A percentile compares a stretch with the other conserved stretches of the same genome.
phyloP scores from a whole-genome alignment of 2,113 vertebrate species.

The Callopanchax toddi region DNA sequence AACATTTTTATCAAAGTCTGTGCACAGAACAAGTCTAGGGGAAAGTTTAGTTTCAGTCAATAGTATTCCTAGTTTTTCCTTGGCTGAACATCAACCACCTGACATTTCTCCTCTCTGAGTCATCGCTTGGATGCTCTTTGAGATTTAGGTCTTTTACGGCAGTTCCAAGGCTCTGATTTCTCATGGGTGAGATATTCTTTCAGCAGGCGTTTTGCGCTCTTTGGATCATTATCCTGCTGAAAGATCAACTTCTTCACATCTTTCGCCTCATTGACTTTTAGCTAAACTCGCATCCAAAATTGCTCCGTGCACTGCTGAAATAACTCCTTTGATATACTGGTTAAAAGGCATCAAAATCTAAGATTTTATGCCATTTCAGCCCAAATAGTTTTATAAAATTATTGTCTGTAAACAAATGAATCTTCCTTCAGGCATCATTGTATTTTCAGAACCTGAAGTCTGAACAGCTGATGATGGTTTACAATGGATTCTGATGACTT shows the following conservation, averaged over 20 bases:
- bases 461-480: conserved; percentile 17
- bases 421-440: too few species aligned
- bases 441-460: background rate
- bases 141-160: background rate
- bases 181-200: conserved; percentile 14
- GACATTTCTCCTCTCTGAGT: background rate
- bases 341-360: background rate
- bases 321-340: background rate
- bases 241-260: conserved; percentile 13
- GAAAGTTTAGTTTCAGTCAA: background rate
- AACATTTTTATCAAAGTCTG: background rate
- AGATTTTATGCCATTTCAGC: background rate
- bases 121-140: background rate
- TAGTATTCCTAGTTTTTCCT: background rate
- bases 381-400: background rate
- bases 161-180: background rate
- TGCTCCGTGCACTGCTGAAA: background rate
- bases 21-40: background rate
- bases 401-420: background rate
- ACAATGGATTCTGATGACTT: conserved; percentile 14
- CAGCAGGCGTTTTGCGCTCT: background rate
- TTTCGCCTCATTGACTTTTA: background rate
- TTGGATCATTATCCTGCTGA: conserved; percentile 11
- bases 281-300: background rate
- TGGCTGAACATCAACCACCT: background rate